Evolutionary conservation across 2,113 vertebrate species (phyloP), one percentile per base, ranked within the genome.

Genomic region (Colossoma macropomum): DNA sequence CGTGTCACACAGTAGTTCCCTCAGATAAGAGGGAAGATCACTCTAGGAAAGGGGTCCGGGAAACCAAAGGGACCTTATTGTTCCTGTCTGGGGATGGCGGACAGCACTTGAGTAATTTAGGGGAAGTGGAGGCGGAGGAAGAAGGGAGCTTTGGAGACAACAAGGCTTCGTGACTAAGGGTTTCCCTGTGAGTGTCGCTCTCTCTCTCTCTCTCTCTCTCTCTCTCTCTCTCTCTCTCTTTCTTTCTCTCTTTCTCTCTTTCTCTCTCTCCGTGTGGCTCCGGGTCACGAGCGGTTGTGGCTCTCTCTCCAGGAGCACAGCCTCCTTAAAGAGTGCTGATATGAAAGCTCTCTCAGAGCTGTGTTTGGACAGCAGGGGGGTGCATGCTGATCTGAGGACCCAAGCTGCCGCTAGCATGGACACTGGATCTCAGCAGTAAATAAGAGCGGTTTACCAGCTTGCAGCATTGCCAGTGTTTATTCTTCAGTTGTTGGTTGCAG

Each of bases 121-220:
- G 88, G 91, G 92, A 93, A 92, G 89, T 89, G 90, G 86, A 87
- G 89, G 88, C 75, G 75, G 85, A 78, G 75, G 80, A 83, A 82
- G 75, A 88, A 73, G 50, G 86, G 92, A 83, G 82, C 87, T 88
- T 71, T 71, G 88, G 83, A 72, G 72, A 83, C 77, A 87, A 79
- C 87, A 87, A 90, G 86, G 17, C 48, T 83, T 71, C 54, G 85
- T 93, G 93, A 94, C 92, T 92, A 89, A 94, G 89, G 90, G 77
- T 79, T 89, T 89, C 84, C 87, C 87, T 83, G 84, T 86, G 70
- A 76, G 74, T 75, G 54, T 73, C 32, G 66, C 45, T 80, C 12
- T 34, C 27, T 76, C 12, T 27, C 48, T 56, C 50, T 59, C 73
- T 56, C 50, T 41, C 50, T 11, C 50, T 78, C 79, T 77, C 75